Base-by-base conservation (phyloP, 2,888 invertebrate genomes). In the Eupithecia dodoneata region DNA sequence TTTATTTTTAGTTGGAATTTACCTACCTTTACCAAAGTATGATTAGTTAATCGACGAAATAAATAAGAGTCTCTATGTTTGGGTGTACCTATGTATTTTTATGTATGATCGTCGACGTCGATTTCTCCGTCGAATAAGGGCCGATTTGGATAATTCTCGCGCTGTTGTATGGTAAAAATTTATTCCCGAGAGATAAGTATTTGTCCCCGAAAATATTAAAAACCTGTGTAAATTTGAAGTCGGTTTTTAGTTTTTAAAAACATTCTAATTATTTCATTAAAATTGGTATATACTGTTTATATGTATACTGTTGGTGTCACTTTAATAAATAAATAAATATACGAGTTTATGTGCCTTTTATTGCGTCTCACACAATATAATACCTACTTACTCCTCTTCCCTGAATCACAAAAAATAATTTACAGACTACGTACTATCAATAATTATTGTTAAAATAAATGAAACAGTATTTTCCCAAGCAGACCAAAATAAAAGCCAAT, bases 391-490 rank as follows among this genome's bases (percentile, higher is more conserved):
- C 49, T 13, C 6, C 15, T 52, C 52, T 52, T 6, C n/a, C n/a
- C 52, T n/a, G 52, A 52, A 52, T 52, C 52, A 52, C 15, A 52
- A 49, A 5, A 1, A 55, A 7, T 55, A 55, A 55, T 55, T 55
- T 55, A 55, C 55, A n/a, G 7, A n/a, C 55, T 49, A 52, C 52
- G 13, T 49, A 13, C 52, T n/a, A 59, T 9, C 15, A 52, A 4
- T 18, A 41, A 65, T 5, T 65, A 41, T 41, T 18, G 18, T 45
- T 45, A 1, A 69, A 69, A 69, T 42, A 45, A 67, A n/a, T 67
- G 18, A 67, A 45, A 63, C 63, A 63, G n/a, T 70, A 12, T 70
- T 47, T 47, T 69, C 67, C 45, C 70, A 66, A 66, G 47, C 47
- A 70, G 18, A 70, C n/a, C 15, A 47, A 30, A 47, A 70, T 70